Evolutionary conservation across 2,113 vertebrate species (phyloP), one percentile per base, ranked within the genome.

Genomic region (Rafetus swinhoei): DNA sequence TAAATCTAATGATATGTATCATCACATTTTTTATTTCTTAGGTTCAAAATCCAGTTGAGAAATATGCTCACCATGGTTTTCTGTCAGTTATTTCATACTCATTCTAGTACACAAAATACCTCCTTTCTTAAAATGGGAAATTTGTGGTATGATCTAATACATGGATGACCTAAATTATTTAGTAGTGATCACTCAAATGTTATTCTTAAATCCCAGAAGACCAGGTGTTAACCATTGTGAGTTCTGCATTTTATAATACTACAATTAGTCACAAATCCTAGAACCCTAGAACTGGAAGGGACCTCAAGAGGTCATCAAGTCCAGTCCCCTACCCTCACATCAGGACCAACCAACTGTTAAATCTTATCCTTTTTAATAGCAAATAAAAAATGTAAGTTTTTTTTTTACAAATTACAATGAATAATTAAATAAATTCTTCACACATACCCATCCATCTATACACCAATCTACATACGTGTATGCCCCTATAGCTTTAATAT

Each of bases 81-180:
- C 53, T 81, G 52, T 86, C 69, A 84, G 88, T 90, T 88, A 21
- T 11, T 59, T 93, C 76, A 18, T 81, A 50, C 29, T 76, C 62
- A 69, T 55, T 69, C 9, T 62, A 82, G 83, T 32, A 86, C 62
- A 86, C 60, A 77, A 95, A 29, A 84, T 81, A 19, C 92, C 85
- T 93, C 84, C 2, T 62, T 94, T 91, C 89, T 89, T 94, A 95
- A 96, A 74, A 85, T 62, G 2, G 9, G 54, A 90, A 32, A 0
- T 19, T 77, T 88, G 87, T 59, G 39, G 2, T 1, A 53, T 95
- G 54, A 85, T 89, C 32, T 86, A 82, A 65, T 11, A 81, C 10
- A 16, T 29, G 18, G n/a, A 79, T 88, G 86, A 54, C 7, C 9
- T 87, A 35, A 7, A 83, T 90, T 87, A 39, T n/a, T 83, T 87